Percentiles rank a stretch among this genome's conserved stretches.
Evolutionary conservation across 2,113 vertebrate genomes (phyloP).

Genomic region (Callaeas wilsoni): DNA sequence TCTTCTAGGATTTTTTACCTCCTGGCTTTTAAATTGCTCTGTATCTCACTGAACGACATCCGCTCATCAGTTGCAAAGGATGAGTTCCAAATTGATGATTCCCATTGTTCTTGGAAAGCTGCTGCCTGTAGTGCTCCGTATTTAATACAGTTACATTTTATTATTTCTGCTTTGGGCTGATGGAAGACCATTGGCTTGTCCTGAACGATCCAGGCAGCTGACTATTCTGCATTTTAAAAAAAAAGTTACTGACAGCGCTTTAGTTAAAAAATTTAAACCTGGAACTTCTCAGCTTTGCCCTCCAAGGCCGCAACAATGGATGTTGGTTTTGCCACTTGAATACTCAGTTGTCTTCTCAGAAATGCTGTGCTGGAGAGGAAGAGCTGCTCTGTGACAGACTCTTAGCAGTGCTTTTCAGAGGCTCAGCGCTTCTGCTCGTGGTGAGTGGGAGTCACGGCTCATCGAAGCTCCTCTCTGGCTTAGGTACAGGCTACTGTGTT

Average conservation of each 20-base stretch:
- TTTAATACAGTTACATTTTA: background rate
- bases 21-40: background rate
- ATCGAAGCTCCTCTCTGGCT: background rate
- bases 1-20: background rate
- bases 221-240: background rate
- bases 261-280: background rate
- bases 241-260: background rate
- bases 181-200: background rate
- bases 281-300: background rate
- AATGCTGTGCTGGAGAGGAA: background rate
- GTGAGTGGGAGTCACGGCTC: constrained; percentile 20
- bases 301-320: background rate
- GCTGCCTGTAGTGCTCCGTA: background rate
- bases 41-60: background rate
- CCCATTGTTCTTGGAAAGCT: background rate
- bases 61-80: background rate
- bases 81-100: background rate
- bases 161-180: background rate
- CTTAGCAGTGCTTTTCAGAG: background rate
- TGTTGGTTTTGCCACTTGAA: background rate
- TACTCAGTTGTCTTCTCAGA: background rate
- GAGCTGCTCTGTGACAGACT: background rate
- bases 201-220: background rate
- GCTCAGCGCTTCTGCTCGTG: constrained; percentile 13
- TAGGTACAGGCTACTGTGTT: background rate